Evolutionary conservation across 2,113 vertebrate genomes (phyloP).

Genomic region (Planiliza haematocheilus): DNA sequence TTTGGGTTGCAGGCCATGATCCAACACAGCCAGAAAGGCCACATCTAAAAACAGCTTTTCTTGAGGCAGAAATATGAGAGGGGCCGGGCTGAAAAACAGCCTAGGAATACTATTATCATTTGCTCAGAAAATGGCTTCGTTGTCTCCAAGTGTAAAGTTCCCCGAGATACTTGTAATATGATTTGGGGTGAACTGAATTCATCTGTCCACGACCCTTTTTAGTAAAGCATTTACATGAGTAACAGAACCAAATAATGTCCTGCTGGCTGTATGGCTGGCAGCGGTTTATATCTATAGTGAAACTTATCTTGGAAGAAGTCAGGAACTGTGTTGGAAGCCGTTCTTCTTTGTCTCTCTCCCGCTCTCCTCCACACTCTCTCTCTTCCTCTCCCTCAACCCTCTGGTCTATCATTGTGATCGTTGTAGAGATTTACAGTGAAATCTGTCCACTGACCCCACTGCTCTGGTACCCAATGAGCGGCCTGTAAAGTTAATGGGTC

Average conservation of each 20-base stretch:
- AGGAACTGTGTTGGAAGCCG: constrained; percentile 46
- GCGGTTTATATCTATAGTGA: constrained; percentile 38
- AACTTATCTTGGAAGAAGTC: constrained; percentile 54
- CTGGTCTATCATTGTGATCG: constrained; percentile 57
- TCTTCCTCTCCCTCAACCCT: constrained; percentile 4
- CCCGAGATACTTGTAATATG: no score
- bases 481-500: constrained; percentile 80
- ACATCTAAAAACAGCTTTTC: constrained; percentile 46
- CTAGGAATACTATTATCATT: constrained; percentile 1
- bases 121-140: constrained; percentile 20
- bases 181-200: no score
- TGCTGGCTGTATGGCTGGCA: constrained; percentile 63
- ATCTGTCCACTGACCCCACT: constrained; percentile 73
- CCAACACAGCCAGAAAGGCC: constrained; percentile 44
- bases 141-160: no score
- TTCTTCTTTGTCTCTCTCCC: constrained; percentile 8
- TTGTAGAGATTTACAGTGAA: constrained; percentile 74
- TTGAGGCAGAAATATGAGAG: constrained; percentile 11
- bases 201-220: constrained; percentile 8
- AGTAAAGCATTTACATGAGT: constrained; percentile 42
- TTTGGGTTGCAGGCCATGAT: constrained; percentile 48
- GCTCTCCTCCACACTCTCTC: neutral
- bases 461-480: constrained; percentile 64
- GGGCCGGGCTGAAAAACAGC: constrained; percentile 8
- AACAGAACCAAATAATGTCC: constrained; percentile 46